Evolutionary conservation across 2,113 vertebrate species (phyloP).

Genomic region (Serilophus lunatus): DNA sequence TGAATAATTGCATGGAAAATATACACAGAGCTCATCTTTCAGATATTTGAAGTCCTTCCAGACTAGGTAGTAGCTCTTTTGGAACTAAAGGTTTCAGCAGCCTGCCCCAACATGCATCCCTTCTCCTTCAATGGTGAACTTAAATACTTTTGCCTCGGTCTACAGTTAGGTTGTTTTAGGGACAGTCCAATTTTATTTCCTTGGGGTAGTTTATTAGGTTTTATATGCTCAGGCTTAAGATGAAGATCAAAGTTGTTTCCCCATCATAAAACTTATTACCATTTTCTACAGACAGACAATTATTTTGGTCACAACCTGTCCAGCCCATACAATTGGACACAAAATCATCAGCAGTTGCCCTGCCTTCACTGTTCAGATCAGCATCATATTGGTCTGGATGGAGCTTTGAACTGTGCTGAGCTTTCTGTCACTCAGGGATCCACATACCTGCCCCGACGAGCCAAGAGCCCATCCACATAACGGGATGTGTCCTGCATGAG

Average conservation of each 20-base stretch:
- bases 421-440: neutral
- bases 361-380: neutral
- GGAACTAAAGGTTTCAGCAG: neutral
- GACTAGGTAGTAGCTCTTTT: neutral
- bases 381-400: neutral
- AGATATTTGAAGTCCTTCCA: conserved; percentile 19
- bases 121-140: neutral
- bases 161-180: neutral
- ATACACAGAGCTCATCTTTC: neutral
- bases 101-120: neutral
- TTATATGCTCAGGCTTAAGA: neutral
- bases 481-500: neutral
- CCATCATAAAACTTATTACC: neutral
- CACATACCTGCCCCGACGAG: neutral
- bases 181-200: neutral
- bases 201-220: neutral
- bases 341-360: neutral
- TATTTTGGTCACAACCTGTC: neutral
- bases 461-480: neutral
- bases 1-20: conserved; percentile 4
- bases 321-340: neutral
- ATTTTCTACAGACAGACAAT: neutral
- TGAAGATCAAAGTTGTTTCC: neutral
- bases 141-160: neutral
- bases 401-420: neutral